Evolutionary conservation across 1,140 invertebrate genomes (phyloP), one percentile per base, ranked within the genome.

Genomic region (Calycopis cecrops): DNA sequence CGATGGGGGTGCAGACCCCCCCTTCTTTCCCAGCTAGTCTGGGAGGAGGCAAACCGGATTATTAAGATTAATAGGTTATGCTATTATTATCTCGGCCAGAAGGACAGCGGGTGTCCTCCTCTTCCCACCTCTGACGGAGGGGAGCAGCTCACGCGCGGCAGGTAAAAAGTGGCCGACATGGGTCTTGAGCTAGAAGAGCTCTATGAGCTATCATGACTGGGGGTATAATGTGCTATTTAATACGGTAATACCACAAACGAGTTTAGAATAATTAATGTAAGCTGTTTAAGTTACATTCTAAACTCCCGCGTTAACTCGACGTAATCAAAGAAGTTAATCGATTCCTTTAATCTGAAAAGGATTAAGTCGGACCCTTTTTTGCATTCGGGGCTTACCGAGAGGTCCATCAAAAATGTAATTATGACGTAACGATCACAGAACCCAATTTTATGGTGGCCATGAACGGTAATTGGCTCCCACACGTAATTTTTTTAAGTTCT

Each of bases 381-480:
- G 63, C 63, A 60, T 65, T 53, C 55, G 52, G 58, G 57, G 61
- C 55, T 59, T 65, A 56, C 59, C 64, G 60, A 62, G 67, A 63
- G 51, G 65, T 62, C 60, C 60, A 67, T 72, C 67, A 70, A 72
- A 76, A 71, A 67, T 60, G 66, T 73, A 79, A 79, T 75, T 73
- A 73, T 75, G 61, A 69, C 69, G 61, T 74, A 74, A 74, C 73
- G 63, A 67, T 71, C 60, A 65, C 59, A 68, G 64, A 62, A 7
- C 21, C 21, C 21, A 16, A 44, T 10, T 37, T 48, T 49, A 33
- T 40, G 16, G 40, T 21, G 16, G 10, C 35, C 21, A 38, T 42
- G 34, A 53, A 28, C 11, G 7, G 17, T 28, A 28, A 28, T 28
- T 44, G 40, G 14, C 40, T 44, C 69, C 70, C 57, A 67, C 40